Percentiles rank a stretch among this genome's conserved stretches.
phyloP scores from a whole-genome alignment of 2,797 vertebrate genomes.

The Acomys russatus region DNA sequence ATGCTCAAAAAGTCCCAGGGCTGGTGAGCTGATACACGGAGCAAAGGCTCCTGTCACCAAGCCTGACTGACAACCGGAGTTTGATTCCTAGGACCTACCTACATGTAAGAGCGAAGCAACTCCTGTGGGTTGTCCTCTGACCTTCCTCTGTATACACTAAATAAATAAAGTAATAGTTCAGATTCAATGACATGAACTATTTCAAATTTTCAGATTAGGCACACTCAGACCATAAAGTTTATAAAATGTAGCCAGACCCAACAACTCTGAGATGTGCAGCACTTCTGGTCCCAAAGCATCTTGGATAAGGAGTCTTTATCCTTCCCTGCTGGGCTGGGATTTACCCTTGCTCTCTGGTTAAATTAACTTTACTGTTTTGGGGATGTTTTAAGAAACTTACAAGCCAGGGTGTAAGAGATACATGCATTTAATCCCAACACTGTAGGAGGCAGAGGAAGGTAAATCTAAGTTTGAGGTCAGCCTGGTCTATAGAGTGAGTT shows the following conservation, averaged over 20 bases:
- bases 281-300: not conserved
- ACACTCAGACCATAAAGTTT: not conserved
- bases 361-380: slow-evolving; percentile 32
- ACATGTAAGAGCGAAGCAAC: not conserved
- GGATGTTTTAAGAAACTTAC: slow-evolving; percentile 25
- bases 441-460: not conserved
- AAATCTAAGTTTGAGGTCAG: not conserved
- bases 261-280: not conserved
- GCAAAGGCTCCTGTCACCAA: not conserved
- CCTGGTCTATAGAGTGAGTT: not conserved
- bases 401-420: not conserved
- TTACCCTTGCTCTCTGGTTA: slow-evolving; percentile 14
- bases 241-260: not conserved
- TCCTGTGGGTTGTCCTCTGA: not conserved
- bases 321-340: not conserved
- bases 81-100: not conserved
- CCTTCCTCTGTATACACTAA: not conserved
- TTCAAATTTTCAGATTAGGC: not conserved
- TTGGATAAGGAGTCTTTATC: not conserved
- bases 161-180: not conserved
- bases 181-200: not conserved
- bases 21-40: too few species aligned
- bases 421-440: not conserved
- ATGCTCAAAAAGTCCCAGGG: not conserved
- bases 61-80: not conserved